Percentiles rank a stretch among this genome's conserved stretches.
Conservation (phyloP, 2,888 invertebrate species). For the Ophion ventricosus region DNA sequence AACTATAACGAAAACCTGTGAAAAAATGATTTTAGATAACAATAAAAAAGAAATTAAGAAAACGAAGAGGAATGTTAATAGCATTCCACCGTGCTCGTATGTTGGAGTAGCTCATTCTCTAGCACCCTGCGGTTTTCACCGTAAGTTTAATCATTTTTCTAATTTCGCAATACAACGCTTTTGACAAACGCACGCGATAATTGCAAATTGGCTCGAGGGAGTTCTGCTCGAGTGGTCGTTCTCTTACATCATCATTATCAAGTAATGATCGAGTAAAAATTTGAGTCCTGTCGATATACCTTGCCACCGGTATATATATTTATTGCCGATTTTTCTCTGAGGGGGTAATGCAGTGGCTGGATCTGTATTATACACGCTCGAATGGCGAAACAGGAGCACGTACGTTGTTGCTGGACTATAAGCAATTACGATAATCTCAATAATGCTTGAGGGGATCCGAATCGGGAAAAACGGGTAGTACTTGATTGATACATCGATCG, state of each 20-base stretch:
- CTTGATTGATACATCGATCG: slow-evolving; percentile 63
- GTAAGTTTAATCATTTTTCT: too few species aligned
- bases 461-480: slow-evolving; percentile 44
- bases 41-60: too few species aligned
- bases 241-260: slow-evolving; percentile 28
- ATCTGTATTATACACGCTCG: slow-evolving; percentile 20
- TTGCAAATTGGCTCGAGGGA: too few species aligned
- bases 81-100: too few species aligned
- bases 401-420: slow-evolving; percentile 14
- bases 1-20: too few species aligned
- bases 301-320: slow-evolving; percentile 17
- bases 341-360: slow-evolving; percentile 43
- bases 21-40: too few species aligned
- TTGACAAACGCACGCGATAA: too few species aligned
- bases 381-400: slow-evolving; percentile 59
- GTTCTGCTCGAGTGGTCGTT: too few species aligned
- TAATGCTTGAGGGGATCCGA: slow-evolving; percentile 41
- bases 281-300: not conserved
- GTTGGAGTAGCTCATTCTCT: too few species aligned
- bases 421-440: slow-evolving; percentile 65
- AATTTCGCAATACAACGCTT: too few species aligned
- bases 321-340: slow-evolving; percentile 45
- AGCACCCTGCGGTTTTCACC: too few species aligned
- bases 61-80: too few species aligned
- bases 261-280: slow-evolving; percentile 28